Percentiles rank a stretch among this genome's conserved stretches.
These are phyloP conservation scores for Oreonectes daqikongensis DNA, from an alignment of 2,797 vertebrate genomes.

Conservation along the genomic window DNA sequence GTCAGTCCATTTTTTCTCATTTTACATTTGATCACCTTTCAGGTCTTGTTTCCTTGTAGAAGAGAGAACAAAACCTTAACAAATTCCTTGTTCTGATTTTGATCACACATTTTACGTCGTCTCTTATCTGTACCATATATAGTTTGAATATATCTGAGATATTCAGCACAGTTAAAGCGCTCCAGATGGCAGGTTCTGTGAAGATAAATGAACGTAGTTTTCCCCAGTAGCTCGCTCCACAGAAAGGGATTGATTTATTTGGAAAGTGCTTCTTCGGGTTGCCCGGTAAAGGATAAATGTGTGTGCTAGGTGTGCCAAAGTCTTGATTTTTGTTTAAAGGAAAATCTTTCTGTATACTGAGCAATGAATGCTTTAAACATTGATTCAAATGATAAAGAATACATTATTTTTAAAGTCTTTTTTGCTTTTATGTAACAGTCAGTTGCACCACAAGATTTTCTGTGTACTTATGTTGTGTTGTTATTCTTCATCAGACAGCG, in stretches of 20 bases:
- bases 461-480: background rate
- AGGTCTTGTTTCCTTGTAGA: background rate
- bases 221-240: conserved; percentile 1
- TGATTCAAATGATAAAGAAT: conserved; percentile 6
- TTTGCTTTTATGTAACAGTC: conserved; percentile 44
- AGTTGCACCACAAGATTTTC: conserved; percentile 21
- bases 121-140: conserved; percentile 7
- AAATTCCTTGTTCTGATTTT: background rate
- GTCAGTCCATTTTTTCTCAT: background rate
- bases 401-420: conserved; percentile 10
- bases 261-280: conserved; percentile 33
- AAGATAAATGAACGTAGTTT: conserved; percentile 24
- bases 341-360: conserved; percentile 32
- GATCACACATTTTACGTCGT: conserved; percentile 9
- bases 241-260: conserved; percentile 39
- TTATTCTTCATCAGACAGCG: conserved; percentile 29
- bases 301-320: conserved; percentile 23
- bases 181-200: conserved; percentile 26
- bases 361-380: conserved; percentile 15
- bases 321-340: conserved; percentile 28
- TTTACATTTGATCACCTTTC: background rate
- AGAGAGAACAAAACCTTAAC: background rate
- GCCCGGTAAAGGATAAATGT: conserved; percentile 12
- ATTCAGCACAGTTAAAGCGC: conserved; percentile 24
- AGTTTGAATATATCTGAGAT: conserved; percentile 12